Percentiles rank a stretch among this genome's conserved stretches.
Evolutionary conservation across 1,140 invertebrate genomes (phyloP).

Genomic region (Philopotamus ludificatus): DNA sequence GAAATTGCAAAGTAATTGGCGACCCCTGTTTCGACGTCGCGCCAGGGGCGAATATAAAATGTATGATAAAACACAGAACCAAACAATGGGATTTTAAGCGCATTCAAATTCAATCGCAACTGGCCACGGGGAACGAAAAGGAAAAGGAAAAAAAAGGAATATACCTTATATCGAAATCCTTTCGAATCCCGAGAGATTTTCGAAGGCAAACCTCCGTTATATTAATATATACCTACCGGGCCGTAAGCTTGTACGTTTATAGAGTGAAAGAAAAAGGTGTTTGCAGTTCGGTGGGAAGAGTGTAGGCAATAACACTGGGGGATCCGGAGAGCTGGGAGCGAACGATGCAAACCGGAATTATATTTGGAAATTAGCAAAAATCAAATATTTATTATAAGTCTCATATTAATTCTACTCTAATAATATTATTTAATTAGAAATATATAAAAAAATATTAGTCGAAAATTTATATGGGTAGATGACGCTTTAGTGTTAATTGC

Average conservation of each 20-base stretch:
- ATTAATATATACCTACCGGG: slow-evolving; percentile 42
- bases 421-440: too few relatives aligned
- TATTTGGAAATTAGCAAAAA: too few relatives aligned
- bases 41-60: slow-evolving; percentile 29
- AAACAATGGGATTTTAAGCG: slow-evolving; percentile 41
- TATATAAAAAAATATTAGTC: too few relatives aligned
- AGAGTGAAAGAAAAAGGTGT: slow-evolving; percentile 41
- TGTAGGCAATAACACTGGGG: slow-evolving; percentile 38
- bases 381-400: too few relatives aligned
- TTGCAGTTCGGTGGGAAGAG: slow-evolving; percentile 35
- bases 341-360: background rate
- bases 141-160: slow-evolving; percentile 37
- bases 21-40: slow-evolving; percentile 19
- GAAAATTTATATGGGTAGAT: too few relatives aligned
- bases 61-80: slow-evolving; percentile 40
- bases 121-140: slow-evolving; percentile 27
- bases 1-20: slow-evolving; percentile 28
- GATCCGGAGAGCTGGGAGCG: background rate
- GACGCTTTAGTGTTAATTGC: too few relatives aligned
- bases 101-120: slow-evolving; percentile 42
- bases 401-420: too few relatives aligned
- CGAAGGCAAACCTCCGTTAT: slow-evolving; percentile 43
- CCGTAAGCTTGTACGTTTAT: slow-evolving; percentile 38
- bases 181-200: slow-evolving; percentile 42
- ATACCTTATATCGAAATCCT: slow-evolving; percentile 43